These are phyloP conservation scores for Nibea coibor DNA, from an alignment of 2,113 vertebrate genomes.

Conservation along the genomic window DNA sequence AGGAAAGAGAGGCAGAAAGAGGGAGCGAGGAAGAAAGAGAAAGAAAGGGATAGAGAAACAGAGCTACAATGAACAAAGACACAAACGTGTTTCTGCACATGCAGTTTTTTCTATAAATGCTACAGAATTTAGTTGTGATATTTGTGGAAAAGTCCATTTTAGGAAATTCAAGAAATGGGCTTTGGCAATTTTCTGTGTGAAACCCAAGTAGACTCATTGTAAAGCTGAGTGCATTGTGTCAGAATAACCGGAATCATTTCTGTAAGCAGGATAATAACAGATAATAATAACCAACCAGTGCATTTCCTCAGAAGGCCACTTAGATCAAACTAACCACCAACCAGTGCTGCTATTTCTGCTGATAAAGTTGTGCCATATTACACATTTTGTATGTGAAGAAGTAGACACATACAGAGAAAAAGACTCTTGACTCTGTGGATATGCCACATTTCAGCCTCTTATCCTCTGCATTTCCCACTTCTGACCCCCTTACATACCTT, in stretches of 20 bases:
- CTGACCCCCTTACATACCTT: neutral
- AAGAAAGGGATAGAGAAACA: conserved; percentile 49
- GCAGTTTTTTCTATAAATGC: conserved; percentile 46
- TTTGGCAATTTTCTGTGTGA: conserved; percentile 41
- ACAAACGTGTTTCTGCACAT: conserved; percentile 47
- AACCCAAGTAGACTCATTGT: conserved; percentile 22
- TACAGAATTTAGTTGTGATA: conserved; percentile 36
- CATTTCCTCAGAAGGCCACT: conserved; percentile 32
- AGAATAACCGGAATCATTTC: conserved; percentile 53
- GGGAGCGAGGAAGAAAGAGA: conserved; percentile 43
- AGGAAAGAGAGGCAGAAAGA: conserved; percentile 46
- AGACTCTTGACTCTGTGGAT: neutral
- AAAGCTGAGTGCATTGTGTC: conserved; percentile 38
- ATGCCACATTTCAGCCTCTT: conserved; percentile 1
- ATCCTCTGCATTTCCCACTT: neutral
- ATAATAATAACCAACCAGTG: conserved; percentile 47
- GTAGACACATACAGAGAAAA: neutral
- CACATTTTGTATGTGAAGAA: conserved; percentile 15
- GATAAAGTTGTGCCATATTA: conserved; percentile 2
- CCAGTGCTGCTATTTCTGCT: conserved; percentile 13
- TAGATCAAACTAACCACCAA: conserved; percentile 4
- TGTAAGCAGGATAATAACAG: conserved; percentile 49
- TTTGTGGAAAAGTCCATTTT: conserved; percentile 44
- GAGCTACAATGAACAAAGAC: conserved; percentile 52
- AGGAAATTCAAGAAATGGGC: conserved; percentile 48